Conservation (phyloP, 1,140 invertebrate genomes). For the Drosophila rufa region DNA sequence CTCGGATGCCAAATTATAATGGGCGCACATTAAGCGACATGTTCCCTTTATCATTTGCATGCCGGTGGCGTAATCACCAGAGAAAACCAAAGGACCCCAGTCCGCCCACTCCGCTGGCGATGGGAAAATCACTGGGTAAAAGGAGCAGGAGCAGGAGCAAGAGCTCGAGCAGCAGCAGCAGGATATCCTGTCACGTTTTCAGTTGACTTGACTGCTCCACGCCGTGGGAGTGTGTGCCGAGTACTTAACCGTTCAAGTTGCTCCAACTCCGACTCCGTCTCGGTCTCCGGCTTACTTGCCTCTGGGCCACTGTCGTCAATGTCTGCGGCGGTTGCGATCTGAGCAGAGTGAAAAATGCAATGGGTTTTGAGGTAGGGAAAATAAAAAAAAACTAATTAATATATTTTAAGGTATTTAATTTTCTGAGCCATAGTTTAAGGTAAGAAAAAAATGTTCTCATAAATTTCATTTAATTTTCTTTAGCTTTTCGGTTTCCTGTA, state of each 20-base stretch:
- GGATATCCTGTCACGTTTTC: constrained; percentile 83
- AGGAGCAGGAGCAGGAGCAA: constrained; percentile 43
- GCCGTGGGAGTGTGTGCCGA: constrained; percentile 68
- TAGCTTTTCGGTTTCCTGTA: accelerated
- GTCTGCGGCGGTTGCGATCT: constrained; percentile 50
- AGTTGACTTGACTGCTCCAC: constrained; percentile 77
- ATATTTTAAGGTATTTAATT: too few species aligned
- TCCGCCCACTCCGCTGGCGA: constrained; percentile 9
- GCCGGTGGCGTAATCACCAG: constrained; percentile 57
- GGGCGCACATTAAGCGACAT: constrained; percentile 74
- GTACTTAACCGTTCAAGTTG: constrained; percentile 83
- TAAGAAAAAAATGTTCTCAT: neutral
- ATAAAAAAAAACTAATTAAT: too few species aligned
- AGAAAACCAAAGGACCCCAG: neutral
- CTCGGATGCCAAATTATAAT: constrained; percentile 80
- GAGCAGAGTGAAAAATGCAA: neutral
- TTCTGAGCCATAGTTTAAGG: neutral
- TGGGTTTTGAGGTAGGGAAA: too few species aligned
- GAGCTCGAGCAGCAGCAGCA: constrained; percentile 57
- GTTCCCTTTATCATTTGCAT: constrained; percentile 71
- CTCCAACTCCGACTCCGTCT: constrained; percentile 30
- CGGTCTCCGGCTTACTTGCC: constrained; percentile 40
- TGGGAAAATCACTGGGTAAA: constrained; percentile 25
- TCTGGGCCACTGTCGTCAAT: constrained; percentile 75
- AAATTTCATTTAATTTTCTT: too few species aligned